Conservation (phyloP, 2,113 vertebrate species). For the Pheucticus melanocephalus region DNA sequence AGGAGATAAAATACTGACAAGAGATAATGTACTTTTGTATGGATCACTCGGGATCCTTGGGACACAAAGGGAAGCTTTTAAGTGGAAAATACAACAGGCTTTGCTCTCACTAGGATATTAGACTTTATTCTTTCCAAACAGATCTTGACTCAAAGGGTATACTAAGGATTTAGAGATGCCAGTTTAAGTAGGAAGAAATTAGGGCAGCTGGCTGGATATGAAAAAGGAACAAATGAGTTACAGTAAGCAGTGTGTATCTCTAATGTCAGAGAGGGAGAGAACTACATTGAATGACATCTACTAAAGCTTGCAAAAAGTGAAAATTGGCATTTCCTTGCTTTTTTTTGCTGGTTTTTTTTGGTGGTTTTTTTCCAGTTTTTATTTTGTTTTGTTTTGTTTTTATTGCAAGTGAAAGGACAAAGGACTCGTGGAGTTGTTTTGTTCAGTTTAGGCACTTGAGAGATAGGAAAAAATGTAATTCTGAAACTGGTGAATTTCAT, state of each 20-base stretch:
- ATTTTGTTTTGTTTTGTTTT: not conserved
- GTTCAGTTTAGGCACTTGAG: not conserved
- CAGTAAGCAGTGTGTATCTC: not conserved
- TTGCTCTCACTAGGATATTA: not conserved
- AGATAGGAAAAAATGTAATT: not conserved
- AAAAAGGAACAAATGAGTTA: not conserved
- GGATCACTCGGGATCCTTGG: not conserved
- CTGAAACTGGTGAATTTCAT: not conserved
- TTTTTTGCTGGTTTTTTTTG: not conserved
- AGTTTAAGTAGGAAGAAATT: not conserved
- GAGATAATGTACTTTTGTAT: not conserved
- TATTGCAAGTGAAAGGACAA: not conserved
- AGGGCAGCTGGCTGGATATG: not conserved
- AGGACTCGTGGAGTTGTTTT: not conserved
- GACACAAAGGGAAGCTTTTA: conserved; percentile 20
- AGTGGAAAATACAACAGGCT: conserved; percentile 17
- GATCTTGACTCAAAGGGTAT: not conserved
- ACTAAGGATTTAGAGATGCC: not conserved
- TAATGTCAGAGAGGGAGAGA: not conserved
- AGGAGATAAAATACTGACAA: not conserved
- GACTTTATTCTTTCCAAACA: not conserved
- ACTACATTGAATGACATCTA: not conserved
- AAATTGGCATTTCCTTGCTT: not conserved
- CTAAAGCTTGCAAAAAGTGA: not conserved
- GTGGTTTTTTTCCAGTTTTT: no score